Conservation (phyloP, 2,888 invertebrate genomes). For the Nomada ruficornis region DNA sequence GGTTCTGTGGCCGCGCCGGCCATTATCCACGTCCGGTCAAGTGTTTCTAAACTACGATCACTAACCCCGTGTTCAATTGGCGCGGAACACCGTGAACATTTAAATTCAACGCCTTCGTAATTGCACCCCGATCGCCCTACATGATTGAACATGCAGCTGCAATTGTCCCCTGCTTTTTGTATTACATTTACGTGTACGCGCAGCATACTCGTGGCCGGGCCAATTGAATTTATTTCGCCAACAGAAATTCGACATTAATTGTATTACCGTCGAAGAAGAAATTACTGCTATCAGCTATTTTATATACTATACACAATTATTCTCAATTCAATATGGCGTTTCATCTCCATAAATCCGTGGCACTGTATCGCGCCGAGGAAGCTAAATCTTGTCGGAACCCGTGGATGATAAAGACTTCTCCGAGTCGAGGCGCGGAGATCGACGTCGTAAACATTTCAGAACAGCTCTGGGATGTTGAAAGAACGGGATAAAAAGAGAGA, state of each 20-base stretch:
- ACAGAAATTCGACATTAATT: too few species aligned
- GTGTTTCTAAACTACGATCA: slow-evolving; percentile 73
- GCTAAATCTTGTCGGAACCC: neutral
- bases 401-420: neutral
- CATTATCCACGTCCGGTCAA: slow-evolving; percentile 81
- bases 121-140: slow-evolving; percentile 8
- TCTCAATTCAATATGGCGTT: neutral
- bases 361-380: neutral
- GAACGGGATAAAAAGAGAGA: neutral
- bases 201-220: too few species aligned
- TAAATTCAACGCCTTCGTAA: slow-evolving; percentile 49
- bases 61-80: slow-evolving; percentile 57
- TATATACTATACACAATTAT: too few species aligned
- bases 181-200: too few species aligned
- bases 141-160: slow-evolving; percentile 4
- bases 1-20: slow-evolving; percentile 72
- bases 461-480: neutral
- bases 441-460: neutral
- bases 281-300: too few species aligned
- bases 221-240: too few species aligned
- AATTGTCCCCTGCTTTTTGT: neutral
- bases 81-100: slow-evolving; percentile 54
- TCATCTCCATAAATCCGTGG: neutral
- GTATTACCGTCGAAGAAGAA: too few species aligned
- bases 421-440: neutral